These are phyloP conservation scores for Lethrus apterus DNA, from an alignment of 1,140 invertebrate genomes.

Conservation along the genomic window DNA sequence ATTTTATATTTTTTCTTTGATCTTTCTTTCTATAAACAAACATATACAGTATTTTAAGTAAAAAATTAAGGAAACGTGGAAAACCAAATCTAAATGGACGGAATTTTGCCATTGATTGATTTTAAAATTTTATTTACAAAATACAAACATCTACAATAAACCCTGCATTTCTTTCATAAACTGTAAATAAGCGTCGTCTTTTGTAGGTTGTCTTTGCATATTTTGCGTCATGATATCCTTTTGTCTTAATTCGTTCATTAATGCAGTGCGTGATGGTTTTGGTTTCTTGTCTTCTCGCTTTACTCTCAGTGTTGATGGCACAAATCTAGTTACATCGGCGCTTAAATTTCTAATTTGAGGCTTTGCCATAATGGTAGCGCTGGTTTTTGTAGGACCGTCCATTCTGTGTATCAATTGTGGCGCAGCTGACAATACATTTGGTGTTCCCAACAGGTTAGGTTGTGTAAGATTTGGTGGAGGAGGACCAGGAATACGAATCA, in stretches of 20 bases:
- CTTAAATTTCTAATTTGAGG: constrained; percentile 92
- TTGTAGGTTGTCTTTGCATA: constrained; percentile 55
- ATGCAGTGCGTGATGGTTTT: constrained; percentile 34
- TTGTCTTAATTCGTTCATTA: constrained; percentile 39
- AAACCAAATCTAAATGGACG: too few species aligned
- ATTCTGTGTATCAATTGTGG: constrained; percentile 71
- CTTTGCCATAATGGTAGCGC: constrained; percentile 85
- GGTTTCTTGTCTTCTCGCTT: constrained; percentile 71
- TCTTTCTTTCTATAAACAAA: too few species aligned
- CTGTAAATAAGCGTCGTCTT: constrained; percentile 95
- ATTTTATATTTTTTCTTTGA: too few species aligned
- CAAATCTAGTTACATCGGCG: constrained; percentile 91
- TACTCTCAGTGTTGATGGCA: constrained; percentile 83
- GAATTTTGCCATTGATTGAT: too few species aligned
- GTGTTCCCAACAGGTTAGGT: constrained; percentile 33
- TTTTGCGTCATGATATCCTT: constrained; percentile 30
- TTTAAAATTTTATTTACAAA: constrained; percentile 14
- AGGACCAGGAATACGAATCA: constrained; percentile 51
- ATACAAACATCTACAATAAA: constrained; percentile 54
- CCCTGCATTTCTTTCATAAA: constrained; percentile 99
- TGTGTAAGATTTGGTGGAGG: constrained; percentile 37
- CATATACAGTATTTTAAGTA: too few species aligned
- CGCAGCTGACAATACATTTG: constrained; percentile 72
- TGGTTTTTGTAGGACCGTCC: constrained; percentile 34
- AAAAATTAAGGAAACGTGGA: too few species aligned